Evolutionary conservation across 2,888 invertebrate species (phyloP).

Genomic region (Byasa hedistus): DNA sequence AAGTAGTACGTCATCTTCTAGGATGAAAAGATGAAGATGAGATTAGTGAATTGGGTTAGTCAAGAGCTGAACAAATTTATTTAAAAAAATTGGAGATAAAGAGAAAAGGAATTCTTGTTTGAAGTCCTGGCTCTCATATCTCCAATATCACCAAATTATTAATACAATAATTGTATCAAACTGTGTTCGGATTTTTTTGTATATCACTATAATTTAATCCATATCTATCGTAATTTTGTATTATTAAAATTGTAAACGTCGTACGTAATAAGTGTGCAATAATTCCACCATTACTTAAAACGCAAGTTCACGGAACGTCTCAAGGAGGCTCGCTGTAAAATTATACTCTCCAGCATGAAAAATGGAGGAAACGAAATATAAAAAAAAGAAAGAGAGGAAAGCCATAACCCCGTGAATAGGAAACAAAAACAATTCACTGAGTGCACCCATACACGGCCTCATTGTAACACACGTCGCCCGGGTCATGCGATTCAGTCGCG

Average conservation of each 20-base stretch:
- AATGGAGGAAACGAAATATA: constrained; percentile 46
- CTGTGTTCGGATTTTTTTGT: too few species aligned
- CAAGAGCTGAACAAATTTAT: too few species aligned
- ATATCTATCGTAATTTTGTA: too few species aligned
- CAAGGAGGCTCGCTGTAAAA: constrained; percentile 44
- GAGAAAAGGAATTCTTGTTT: too few species aligned
- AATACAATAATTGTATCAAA: too few species aligned
- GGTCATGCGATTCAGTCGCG: constrained; percentile 54
- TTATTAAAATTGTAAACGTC: constrained; percentile 7
- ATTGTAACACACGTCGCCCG: constrained; percentile 62
- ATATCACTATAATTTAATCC: too few species aligned
- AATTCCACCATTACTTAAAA: constrained; percentile 22
- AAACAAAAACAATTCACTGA: constrained; percentile 75
- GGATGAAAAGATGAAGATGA: too few species aligned
- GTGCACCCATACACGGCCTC: constrained; percentile 61
- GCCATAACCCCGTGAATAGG: constrained; percentile 43
- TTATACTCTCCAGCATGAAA: constrained; percentile 49
- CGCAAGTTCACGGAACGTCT: constrained; percentile 40
- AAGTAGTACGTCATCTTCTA: too few species aligned
- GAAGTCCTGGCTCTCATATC: too few species aligned
- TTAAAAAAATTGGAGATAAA: too few species aligned
- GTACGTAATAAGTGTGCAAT: constrained; percentile 29
- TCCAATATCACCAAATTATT: too few species aligned
- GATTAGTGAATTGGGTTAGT: too few species aligned
- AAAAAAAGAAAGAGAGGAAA: constrained; percentile 36